A percentile compares a stretch with the other conserved stretches of the same genome.
phyloP scores from a whole-genome alignment of 2,888 invertebrate genomes.

The Apeira syringaria region DNA sequence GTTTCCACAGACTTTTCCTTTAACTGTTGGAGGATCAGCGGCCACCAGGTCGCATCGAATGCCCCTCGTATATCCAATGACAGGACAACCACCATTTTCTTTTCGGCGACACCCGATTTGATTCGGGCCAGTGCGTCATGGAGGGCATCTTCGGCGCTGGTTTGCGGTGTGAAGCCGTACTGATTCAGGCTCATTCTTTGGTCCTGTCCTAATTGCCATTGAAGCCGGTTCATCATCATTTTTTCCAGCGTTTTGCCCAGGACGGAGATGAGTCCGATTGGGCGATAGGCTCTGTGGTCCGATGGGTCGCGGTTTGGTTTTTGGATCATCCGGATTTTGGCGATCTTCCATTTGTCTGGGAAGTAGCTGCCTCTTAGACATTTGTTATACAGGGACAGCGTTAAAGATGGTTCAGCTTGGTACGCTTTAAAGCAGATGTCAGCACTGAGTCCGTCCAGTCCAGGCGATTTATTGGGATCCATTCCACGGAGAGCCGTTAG shows the following conservation, averaged over 20 bases:
- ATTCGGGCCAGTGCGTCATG: not conserved
- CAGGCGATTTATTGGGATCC: not conserved
- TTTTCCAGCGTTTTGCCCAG: not conserved
- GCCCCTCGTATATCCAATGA: not conserved
- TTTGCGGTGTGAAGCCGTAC: not conserved
- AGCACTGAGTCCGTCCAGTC: not conserved
- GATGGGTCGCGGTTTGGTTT: not conserved
- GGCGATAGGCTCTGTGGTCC: too few relatives aligned
- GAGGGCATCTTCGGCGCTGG: not conserved
- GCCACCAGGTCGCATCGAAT: not conserved
- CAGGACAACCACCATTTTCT: not conserved
- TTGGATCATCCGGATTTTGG: not conserved
- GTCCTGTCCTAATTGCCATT: not conserved
- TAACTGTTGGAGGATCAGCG: not conserved
- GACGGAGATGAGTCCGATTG: not conserved
- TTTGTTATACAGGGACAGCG: not conserved
- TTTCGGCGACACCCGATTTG: not conserved
- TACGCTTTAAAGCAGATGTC: slow-evolving; percentile 8
- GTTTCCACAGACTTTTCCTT: not conserved
- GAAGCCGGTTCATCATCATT: not conserved
- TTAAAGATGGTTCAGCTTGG: too few relatives aligned
- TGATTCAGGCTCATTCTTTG: not conserved
- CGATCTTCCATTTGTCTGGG: not conserved
- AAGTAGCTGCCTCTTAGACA: not conserved
- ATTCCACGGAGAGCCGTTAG: not conserved